These are phyloP conservation scores for Aporophyla lueneburgensis DNA, from an alignment of 2,888 invertebrate species.

Conservation along the genomic window DNA sequence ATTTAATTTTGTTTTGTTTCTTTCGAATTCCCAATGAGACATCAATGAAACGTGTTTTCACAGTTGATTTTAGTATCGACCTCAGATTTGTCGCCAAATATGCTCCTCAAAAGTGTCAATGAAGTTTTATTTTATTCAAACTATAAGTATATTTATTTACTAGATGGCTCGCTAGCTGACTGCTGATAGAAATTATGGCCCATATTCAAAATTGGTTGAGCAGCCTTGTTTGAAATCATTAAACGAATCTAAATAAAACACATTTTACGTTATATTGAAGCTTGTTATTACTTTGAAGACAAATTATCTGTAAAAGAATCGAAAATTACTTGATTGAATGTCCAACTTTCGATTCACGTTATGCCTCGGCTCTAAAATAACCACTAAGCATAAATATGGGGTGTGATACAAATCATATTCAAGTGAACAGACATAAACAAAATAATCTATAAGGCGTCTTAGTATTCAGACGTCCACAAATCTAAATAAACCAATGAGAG, in stretches of 20 bases:
- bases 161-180: too few species aligned
- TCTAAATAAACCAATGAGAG: conserved; percentile 36
- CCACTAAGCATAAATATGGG: neutral
- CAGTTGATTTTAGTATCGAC: too few species aligned
- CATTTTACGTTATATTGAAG: neutral
- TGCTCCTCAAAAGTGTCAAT: too few species aligned
- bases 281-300: too few species aligned
- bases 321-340: neutral
- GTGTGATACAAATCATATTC: conserved; percentile 46
- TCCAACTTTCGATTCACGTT: neutral
- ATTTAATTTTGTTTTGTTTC: too few species aligned
- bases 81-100: too few species aligned
- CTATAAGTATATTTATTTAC: too few species aligned
- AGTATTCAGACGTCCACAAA: conserved; percentile 23
- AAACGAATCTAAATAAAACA: neutral
- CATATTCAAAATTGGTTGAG: too few species aligned
- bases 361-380: neutral
- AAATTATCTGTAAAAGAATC: neutral
- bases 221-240: neutral
- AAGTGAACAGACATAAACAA: neutral
- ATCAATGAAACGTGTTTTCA: too few species aligned
- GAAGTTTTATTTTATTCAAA: too few species aligned
- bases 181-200: too few species aligned
- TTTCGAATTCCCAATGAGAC: too few species aligned
- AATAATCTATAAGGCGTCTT: conserved; percentile 5